Evolutionary conservation across 2,113 vertebrate genomes (phyloP).

Genomic region (Ammodytes marinus): DNA sequence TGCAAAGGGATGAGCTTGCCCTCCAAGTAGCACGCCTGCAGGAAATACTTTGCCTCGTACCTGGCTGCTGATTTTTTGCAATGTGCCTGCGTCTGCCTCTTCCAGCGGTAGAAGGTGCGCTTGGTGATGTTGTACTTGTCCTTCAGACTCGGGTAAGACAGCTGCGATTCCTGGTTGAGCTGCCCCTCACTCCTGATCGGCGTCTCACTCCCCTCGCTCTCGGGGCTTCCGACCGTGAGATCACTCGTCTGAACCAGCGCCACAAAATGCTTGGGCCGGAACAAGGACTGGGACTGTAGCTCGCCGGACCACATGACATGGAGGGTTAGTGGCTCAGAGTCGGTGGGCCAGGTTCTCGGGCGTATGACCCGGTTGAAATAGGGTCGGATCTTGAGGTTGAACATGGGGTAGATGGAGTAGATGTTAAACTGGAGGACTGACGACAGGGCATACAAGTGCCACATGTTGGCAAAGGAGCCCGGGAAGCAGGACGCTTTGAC

Average conservation of each 20-base stretch:
- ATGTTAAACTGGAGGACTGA: slow-evolving; percentile 93
- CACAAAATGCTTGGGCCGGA: slow-evolving; percentile 92
- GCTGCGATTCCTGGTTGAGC: slow-evolving; percentile 83
- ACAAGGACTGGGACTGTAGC: slow-evolving; percentile 86
- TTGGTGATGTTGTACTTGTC: slow-evolving; percentile 93
- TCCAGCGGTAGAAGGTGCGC: slow-evolving; percentile 97
- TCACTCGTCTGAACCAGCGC: slow-evolving; percentile 88
- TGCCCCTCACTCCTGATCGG: slow-evolving; percentile 84
- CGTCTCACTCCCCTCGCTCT: slow-evolving; percentile 60
- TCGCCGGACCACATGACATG: slow-evolving; percentile 97
- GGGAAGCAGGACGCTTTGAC: slow-evolving; percentile 96
- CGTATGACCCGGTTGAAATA: slow-evolving; percentile 95
- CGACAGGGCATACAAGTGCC: slow-evolving; percentile 94
- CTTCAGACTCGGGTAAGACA: slow-evolving; percentile 90
- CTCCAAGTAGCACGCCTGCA: slow-evolving; percentile 90
- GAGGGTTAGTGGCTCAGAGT: slow-evolving; percentile 82
- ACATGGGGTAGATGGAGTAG: slow-evolving; percentile 97
- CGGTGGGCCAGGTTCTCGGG: slow-evolving; percentile 83
- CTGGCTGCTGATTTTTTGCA: slow-evolving; percentile 90
- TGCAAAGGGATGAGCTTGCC: slow-evolving; percentile 91
- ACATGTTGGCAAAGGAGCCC: slow-evolving; percentile 95
- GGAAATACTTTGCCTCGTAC: slow-evolving; percentile 95
- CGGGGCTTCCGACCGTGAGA: slow-evolving; percentile 60
- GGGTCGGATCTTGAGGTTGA: slow-evolving; percentile 94
- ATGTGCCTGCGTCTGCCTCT: slow-evolving; percentile 91